phyloP scores from a whole-genome alignment of 1,140 invertebrate species.

The Thereuonema tuberculata region DNA sequence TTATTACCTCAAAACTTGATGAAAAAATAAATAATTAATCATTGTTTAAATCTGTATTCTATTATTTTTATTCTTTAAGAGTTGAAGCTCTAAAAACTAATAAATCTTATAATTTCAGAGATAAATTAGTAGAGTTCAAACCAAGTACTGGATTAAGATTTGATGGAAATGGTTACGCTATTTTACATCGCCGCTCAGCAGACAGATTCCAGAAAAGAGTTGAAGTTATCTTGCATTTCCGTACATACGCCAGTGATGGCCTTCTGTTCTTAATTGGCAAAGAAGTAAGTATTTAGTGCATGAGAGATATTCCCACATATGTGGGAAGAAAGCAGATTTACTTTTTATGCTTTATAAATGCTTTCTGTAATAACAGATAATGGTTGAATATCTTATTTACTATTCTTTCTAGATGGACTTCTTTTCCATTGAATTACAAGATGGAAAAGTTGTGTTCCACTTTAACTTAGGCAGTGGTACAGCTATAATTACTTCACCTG shows the following conservation, averaged over 20 bases:
- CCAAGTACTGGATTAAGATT: constrained; percentile 61
- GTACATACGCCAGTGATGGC: constrained; percentile 71
- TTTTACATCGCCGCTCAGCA: constrained; percentile 41
- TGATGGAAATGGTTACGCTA: constrained; percentile 68
- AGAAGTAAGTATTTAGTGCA: constrained; percentile 30
- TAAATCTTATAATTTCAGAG: constrained; percentile 29
- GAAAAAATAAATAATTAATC: no score
- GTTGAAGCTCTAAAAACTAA: no score
- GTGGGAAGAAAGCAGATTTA: background rate
- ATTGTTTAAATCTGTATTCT: no score
- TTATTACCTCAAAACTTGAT: no score
- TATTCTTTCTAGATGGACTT: constrained; percentile 42
- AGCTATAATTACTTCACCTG: constrained; percentile 38
- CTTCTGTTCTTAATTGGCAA: constrained; percentile 71
- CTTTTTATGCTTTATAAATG: constrained; percentile 7
- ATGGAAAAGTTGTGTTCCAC: constrained; percentile 58
- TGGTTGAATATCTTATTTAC: constrained; percentile 1
- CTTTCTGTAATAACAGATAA: constrained; percentile 6
- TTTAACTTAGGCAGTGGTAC: constrained; percentile 50
- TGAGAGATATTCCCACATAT: constrained; percentile 3
- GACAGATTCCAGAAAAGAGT: constrained; percentile 41
- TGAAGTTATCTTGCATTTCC: constrained; percentile 59
- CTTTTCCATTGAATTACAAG: constrained; percentile 65
- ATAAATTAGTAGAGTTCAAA: constrained; percentile 45
- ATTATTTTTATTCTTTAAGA: no score